Evolutionary conservation across 35 echinoderm and acorn worm species (phyloP).

Genomic region (Amphiura filiformis): DNA sequence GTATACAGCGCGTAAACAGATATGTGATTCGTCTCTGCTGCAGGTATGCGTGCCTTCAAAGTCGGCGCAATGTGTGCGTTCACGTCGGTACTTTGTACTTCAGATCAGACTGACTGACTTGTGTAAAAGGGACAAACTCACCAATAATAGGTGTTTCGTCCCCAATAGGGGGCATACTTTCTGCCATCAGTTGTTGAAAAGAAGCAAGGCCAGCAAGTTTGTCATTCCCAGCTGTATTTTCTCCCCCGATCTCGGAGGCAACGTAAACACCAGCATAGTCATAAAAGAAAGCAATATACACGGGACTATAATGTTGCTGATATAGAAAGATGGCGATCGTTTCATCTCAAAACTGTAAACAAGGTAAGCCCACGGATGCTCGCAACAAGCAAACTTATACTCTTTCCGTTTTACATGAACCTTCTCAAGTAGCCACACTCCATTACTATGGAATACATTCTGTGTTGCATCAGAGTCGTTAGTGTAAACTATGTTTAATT

Average conservation of each 20-base stretch:
- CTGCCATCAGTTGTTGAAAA: conserved; percentile 93
- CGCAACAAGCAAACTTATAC: conserved; percentile 43
- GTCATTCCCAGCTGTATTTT: conserved; percentile 87
- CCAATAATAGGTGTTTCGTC: conserved; percentile 82
- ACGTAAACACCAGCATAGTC: conserved; percentile 67
- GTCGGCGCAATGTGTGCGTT: no score
- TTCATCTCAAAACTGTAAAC: conserved; percentile 44
- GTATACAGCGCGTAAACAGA: no score
- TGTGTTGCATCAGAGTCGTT: conserved; percentile 34
- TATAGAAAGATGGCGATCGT: conserved; percentile 65
- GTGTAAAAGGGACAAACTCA: conserved; percentile 51
- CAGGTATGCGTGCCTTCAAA: no score
- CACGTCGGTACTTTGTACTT: no score
- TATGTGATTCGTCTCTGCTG: no score
- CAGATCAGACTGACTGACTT: no score
- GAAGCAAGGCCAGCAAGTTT: conserved; percentile 76
- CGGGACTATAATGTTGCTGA: conserved; percentile 79
- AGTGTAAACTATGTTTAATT: conserved; percentile 28
- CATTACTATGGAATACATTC: conserved; percentile 49
- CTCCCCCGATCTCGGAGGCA: conserved; percentile 88
- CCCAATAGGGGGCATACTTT: conserved; percentile 72
- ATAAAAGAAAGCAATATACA: conserved; percentile 75
- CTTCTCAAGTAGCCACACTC: conserved; percentile 47
- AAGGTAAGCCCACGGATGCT: conserved; percentile 30
- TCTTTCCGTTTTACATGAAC: background rate